Conservation (phyloP, 92 coral and sea anemone genomes). For the Bergia sp. region DNA sequence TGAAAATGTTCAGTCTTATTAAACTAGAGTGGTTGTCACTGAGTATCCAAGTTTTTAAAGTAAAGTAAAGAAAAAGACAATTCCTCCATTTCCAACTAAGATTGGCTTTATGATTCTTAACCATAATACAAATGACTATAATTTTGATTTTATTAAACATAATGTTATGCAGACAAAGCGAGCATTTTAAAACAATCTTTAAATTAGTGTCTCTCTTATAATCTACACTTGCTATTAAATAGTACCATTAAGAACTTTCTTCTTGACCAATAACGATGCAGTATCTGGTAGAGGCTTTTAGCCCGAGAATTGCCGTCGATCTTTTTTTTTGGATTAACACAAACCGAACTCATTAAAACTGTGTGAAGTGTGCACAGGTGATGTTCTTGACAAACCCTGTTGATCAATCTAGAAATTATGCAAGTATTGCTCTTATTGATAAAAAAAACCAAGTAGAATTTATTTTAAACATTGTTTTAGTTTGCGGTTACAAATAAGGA, state of each 20-base stretch:
- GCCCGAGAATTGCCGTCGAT: not conserved
- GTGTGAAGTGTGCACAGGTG: not conserved
- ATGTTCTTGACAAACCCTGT: too few species aligned
- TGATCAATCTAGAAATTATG: not conserved
- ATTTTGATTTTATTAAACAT: too few species aligned
- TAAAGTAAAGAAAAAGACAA: too few species aligned
- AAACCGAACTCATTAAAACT: not conserved
- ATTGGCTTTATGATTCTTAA: too few species aligned
- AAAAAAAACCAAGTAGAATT: not conserved
- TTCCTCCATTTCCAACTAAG: not conserved
- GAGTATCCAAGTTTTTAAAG: not conserved
- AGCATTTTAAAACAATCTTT: not conserved
- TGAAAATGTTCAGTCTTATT: too few species aligned
- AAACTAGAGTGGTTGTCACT: not conserved
- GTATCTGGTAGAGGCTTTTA: not conserved
- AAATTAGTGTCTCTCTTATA: too few species aligned
- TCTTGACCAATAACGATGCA: not conserved
- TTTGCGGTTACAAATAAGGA: not conserved
- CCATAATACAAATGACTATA: not conserved
- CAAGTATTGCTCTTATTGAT: not conserved
- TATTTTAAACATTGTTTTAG: not conserved
- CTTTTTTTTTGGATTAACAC: not conserved
- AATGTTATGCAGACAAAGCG: not conserved
- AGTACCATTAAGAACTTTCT: not conserved
- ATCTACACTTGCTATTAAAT: not conserved